Percentiles rank a stretch among this genome's conserved stretches.
Evolutionary conservation across 2,797 vertebrate species (phyloP).

Genomic region (Lithobates sylvaticus): DNA sequence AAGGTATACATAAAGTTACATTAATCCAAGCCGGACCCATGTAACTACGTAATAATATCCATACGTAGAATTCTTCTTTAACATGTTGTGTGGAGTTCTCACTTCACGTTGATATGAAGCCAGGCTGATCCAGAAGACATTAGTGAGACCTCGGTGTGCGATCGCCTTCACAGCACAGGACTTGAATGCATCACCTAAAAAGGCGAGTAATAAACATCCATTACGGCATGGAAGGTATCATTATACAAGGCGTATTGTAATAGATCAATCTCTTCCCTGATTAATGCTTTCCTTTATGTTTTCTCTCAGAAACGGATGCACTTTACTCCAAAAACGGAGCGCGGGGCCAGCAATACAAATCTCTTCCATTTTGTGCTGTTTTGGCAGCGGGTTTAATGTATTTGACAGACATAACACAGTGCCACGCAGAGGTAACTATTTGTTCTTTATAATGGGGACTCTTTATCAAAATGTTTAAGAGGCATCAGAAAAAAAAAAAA

Average conservation of each 20-base stretch:
- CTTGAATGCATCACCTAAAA: conserved; percentile 17
- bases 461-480: conserved; percentile 60
- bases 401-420: conserved; percentile 56
- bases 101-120: too few relatives aligned
- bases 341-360: conserved; percentile 50
- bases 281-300: conserved; percentile 47
- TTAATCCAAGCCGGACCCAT: too few relatives aligned
- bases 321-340: conserved; percentile 56
- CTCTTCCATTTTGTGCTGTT: conserved; percentile 57
- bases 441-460: conserved; percentile 56
- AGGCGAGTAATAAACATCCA: conserved; percentile 42
- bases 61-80: too few relatives aligned
- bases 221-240: conserved; percentile 39
- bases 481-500: background rate
- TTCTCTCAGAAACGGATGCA: conserved; percentile 50
- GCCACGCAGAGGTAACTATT: conserved; percentile 57
- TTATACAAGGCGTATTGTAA: conserved; percentile 46
- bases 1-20: too few relatives aligned
- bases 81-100: too few relatives aligned
- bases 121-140: too few relatives aligned
- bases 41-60: too few relatives aligned
- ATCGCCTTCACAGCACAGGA: background rate
- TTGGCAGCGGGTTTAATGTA: conserved; percentile 60
- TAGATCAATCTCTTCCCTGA: conserved; percentile 49
- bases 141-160: background rate